Evolutionary conservation across 1,140 invertebrate genomes (phyloP), one percentile per base, ranked within the genome.

Genomic region (Lepidostoma basale): DNA sequence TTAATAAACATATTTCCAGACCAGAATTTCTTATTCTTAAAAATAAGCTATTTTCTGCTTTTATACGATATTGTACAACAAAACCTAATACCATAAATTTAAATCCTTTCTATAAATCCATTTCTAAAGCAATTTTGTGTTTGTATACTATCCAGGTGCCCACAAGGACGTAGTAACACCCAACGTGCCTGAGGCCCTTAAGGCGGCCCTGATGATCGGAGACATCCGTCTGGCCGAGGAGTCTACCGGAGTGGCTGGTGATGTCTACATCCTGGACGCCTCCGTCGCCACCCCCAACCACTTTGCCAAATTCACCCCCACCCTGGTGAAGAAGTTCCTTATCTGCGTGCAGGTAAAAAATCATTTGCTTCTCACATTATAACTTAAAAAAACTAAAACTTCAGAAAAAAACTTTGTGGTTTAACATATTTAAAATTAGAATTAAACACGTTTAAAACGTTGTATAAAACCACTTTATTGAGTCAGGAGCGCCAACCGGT

Each of bases 241-340:
- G 75, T 77, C 83, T 30, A 83, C 86, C 3, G 92, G 92, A 12
- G 91, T 94, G 4, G 91, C 91, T 12, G 92, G 92, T 0, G 92
- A 94, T 73, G 87, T 93, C 14, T 94, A 92, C 73, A 85, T 94
- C 22, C 75, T 94, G 26, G 92, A 94, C 75, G 91, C 91, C 0
- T 82, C 85, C 10, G 86, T 92, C 4, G 88, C 90, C 0, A 91
- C 90, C 0, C 86, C 91, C 0, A 81, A 85, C 1, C 87, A 93
- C 74, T 91, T 93, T 73, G 85, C 90, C 14, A 92, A 90, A 78
- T 87, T 93, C 65, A 91, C 91, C 0, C 91, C 91, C 3, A 78
- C 87, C 0, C 75, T 90, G 23, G 85, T 92, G 10, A 93, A 92
- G 78, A 93, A 93, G 75, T 93, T 93, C 76, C 83, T 94, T 72